Evolutionary conservation across 2,113 vertebrate species (phyloP), one percentile per base, ranked within the genome.

Genomic region (Myotis lucifugus): DNA sequence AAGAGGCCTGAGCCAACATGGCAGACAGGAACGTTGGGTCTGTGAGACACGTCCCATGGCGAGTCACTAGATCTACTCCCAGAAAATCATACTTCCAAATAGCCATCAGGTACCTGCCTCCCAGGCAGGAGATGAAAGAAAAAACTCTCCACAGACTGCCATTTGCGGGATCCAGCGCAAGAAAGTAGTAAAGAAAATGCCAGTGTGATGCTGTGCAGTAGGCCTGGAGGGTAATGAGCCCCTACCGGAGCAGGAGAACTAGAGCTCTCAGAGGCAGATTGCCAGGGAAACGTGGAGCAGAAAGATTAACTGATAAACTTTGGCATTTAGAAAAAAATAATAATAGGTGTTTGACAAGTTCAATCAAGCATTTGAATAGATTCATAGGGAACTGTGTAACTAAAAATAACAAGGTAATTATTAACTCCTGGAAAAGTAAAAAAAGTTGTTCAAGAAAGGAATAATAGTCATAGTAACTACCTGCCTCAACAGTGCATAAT

Each of bases 351-450:
- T 82, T 83, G 76, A 74, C 21, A 83, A 52, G 29, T 19, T 29
- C 46, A 88, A 54, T 64, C 46, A 88, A 93, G 52, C 23, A 70
- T 70, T 73, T 88, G 27, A 61, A 66, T 61, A 88, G 76, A 87
- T 52, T 82, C n/a, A 88, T 48, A 73, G 42, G 42, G 54, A 88
- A 81, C 52, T 61, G 52, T 69, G 17, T 34, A 88, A 93, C 67
- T 93, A 29, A 82, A 88, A 88, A 74, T 74, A 74, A 83, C 46
- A 88, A 82, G 27, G 46, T 50, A n/a, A 46, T 81, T 54, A 29
- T 83, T 66, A 52, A 93, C 27, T 64, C 25, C 74, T 64, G 19
- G 54, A 50, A 73, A 86, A 79, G 25, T 59, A 27, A 27, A 23
- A 88, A 86, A 88, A 52, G 19, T 42, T 67, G 19, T 46, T 82